Conservation (phyloP, 2,888 invertebrate genomes). For the Netelia inedita region DNA sequence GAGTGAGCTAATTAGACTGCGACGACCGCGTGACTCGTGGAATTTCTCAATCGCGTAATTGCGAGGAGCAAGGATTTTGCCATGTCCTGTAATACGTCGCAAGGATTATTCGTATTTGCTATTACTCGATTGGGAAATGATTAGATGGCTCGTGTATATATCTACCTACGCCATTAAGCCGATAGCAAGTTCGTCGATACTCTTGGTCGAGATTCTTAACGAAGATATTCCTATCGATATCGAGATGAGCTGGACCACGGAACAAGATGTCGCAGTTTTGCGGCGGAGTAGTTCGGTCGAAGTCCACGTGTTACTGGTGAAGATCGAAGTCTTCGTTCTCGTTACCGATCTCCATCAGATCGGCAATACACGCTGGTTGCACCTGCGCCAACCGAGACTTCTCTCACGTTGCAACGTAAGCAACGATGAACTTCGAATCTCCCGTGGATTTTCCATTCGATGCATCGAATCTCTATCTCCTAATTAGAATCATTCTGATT, state of each 20-base stretch:
- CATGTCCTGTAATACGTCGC: neutral
- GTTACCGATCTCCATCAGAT: neutral
- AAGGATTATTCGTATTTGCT: no score
- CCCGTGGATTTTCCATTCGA: constrained; percentile 40
- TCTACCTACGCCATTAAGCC: neutral
- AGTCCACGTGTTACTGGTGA: neutral
- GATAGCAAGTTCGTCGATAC: constrained; percentile 24
- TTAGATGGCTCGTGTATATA: neutral
- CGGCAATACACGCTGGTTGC: constrained; percentile 10
- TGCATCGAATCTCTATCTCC: constrained; percentile 61
- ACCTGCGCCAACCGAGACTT: constrained; percentile 10
- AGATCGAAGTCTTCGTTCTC: constrained; percentile 22
- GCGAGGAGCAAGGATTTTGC: neutral
- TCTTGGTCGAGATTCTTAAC: constrained; percentile 30
- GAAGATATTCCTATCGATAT: constrained; percentile 33
- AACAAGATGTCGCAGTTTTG: constrained; percentile 18
- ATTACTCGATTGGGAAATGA: no score
- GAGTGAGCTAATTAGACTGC: neutral
- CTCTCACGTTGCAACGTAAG: neutral
- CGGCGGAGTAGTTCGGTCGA: constrained; percentile 40
- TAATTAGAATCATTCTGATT: constrained; percentile 68
- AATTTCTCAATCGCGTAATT: neutral
- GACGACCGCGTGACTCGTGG: neutral
- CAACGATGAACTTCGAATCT: constrained; percentile 26
- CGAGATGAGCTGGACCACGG: constrained; percentile 11